phyloP scores from a whole-genome alignment of 1,140 invertebrate genomes.

The Papilio glaucus region DNA sequence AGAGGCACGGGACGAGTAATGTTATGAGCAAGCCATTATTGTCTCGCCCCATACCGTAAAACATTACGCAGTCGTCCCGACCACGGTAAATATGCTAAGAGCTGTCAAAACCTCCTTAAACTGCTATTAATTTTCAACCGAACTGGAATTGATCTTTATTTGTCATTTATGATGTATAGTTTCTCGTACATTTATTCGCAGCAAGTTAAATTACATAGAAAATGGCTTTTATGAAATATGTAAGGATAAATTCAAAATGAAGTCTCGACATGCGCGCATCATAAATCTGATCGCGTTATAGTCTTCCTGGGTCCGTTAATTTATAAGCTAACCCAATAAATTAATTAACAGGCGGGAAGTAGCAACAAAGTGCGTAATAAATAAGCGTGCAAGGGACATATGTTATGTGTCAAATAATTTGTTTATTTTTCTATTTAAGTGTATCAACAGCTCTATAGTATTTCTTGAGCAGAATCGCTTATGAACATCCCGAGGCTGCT shows the following conservation, averaged over 20 bases:
- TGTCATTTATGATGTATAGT: conserved; percentile 27
- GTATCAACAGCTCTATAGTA: conserved; percentile 67
- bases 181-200: conserved; percentile 26
- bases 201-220: conserved; percentile 29
- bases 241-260: conserved; percentile 41
- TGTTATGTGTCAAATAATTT: conserved; percentile 62
- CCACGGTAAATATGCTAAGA: conserved; percentile 62
- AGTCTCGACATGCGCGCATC: conserved; percentile 42
- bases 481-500: conserved; percentile 69
- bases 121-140: conserved; percentile 38
- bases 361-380: conserved; percentile 71
- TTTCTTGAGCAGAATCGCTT: conserved; percentile 65
- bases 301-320: conserved; percentile 72
- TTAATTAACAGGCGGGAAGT: conserved; percentile 67
- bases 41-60: conserved; percentile 83
- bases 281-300: conserved; percentile 65
- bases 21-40: conserved; percentile 84
- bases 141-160: conserved; percentile 32
- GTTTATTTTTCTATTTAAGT: conserved; percentile 51
- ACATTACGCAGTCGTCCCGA: conserved; percentile 78
- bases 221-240: conserved; percentile 35
- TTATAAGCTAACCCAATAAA: conserved; percentile 70
- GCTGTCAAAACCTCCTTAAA: conserved; percentile 62
- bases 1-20: conserved; percentile 79
- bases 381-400: conserved; percentile 61